These are phyloP conservation scores for Sus cebifrons DNA, from an alignment of 2,797 vertebrate species.

Conservation along the genomic window DNA sequence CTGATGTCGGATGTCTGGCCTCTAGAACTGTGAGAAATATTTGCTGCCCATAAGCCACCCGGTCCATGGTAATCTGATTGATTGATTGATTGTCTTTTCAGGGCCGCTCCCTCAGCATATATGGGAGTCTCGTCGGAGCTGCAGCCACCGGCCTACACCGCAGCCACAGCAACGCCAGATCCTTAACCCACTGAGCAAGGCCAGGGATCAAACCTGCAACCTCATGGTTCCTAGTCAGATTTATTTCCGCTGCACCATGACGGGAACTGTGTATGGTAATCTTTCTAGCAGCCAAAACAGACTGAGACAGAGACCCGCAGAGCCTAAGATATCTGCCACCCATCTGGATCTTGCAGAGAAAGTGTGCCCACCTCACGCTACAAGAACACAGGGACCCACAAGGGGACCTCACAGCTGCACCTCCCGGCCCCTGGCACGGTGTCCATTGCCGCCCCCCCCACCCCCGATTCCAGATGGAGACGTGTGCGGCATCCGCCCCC, in stretches of 20 bases:
- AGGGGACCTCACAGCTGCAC: background rate
- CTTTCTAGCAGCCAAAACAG: background rate
- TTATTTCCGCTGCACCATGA: too few species aligned
- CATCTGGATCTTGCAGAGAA: background rate
- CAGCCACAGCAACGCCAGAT: too few species aligned
- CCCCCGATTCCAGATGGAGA: background rate
- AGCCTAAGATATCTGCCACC: background rate
- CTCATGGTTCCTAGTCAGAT: too few species aligned
- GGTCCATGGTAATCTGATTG: too few species aligned
- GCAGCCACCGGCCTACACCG: too few species aligned
- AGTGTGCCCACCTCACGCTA: fast-evolving
- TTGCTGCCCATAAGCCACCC: background rate
- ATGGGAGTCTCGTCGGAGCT: too few species aligned
- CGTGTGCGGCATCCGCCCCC: background rate
- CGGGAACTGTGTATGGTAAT: too few species aligned
- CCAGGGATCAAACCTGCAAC: too few species aligned
- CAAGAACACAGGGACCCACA: background rate
- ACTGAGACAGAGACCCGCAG: background rate
- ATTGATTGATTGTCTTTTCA: too few species aligned
- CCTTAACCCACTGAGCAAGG: too few species aligned
- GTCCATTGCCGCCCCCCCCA: background rate
- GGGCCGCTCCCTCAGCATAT: too few species aligned
- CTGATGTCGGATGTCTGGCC: background rate
- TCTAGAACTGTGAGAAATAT: background rate
- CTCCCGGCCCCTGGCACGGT: fast-evolving